These are phyloP conservation scores for Cerastoderma edule DNA, from an alignment of 2,888 invertebrate species.

Conservation along the genomic window DNA sequence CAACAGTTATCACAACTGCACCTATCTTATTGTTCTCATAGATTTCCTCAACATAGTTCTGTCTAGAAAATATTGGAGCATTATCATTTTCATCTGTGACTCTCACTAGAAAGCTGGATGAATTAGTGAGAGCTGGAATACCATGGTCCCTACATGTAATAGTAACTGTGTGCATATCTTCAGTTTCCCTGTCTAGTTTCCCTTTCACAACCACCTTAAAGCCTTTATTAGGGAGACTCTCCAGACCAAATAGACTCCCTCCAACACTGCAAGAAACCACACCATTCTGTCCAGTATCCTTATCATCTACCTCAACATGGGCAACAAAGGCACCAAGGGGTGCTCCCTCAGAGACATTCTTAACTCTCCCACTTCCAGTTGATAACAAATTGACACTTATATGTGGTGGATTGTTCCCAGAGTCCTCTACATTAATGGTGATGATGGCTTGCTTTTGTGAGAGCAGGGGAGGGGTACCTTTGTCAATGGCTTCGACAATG, in stretches of 20 bases:
- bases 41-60: constrained; percentile 60
- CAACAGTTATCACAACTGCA: constrained; percentile 90
- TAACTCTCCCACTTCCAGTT: constrained; percentile 57
- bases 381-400: constrained; percentile 66
- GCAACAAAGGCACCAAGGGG: constrained; percentile 77
- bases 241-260: constrained; percentile 66
- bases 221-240: constrained; percentile 70
- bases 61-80: constrained; percentile 91
- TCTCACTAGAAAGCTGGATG: constrained; percentile 71
- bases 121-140: constrained; percentile 61
- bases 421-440: constrained; percentile 87
- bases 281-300: constrained; percentile 78
- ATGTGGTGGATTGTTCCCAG: constrained; percentile 97
- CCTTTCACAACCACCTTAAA: constrained; percentile 84
- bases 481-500: constrained; percentile 74
- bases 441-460: constrained; percentile 69
- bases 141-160: constrained; percentile 87
- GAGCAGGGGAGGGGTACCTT: constrained; percentile 67
- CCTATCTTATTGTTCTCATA: constrained; percentile 68
- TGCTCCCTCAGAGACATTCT: constrained; percentile 74
- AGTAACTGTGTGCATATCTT: constrained; percentile 68
- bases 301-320: constrained; percentile 78
- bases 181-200: constrained; percentile 73
- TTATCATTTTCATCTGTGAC: constrained; percentile 96
- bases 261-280: constrained; percentile 61